A percentile compares a stretch with the other conserved stretches of the same genome.
phyloP scores from a whole-genome alignment of 2,113 vertebrate genomes.

The Carettochelys insculpta region DNA sequence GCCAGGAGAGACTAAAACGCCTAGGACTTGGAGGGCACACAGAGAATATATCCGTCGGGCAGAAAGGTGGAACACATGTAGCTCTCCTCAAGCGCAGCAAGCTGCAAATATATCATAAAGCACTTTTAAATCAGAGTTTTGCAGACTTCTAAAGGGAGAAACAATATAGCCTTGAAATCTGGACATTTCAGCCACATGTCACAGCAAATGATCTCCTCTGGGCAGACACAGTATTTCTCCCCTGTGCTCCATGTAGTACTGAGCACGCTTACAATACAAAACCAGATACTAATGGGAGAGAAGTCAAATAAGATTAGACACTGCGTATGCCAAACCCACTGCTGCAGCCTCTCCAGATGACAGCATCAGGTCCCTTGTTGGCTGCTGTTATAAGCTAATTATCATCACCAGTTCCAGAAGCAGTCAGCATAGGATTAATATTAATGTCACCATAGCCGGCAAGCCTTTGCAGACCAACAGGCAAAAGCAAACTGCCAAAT shows the following conservation, averaged over 20 bases:
- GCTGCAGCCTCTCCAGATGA: rapidly evolving
- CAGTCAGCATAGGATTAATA: background rate
- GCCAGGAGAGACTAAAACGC: background rate
- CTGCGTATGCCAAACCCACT: no score
- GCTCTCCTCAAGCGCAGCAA: background rate
- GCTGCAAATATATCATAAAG: background rate
- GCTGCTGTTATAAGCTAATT: background rate
- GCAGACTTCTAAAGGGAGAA: background rate
- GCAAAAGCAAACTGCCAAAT: background rate
- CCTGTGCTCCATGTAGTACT: background rate
- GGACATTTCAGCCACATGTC: background rate
- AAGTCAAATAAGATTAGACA: background rate
- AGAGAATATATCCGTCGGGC: background rate
- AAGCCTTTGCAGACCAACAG: background rate
- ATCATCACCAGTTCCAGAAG: background rate
- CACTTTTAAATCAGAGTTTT: background rate
- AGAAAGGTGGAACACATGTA: background rate
- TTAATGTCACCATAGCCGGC: background rate
- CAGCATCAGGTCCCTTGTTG: background rate
- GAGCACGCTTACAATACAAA: background rate
- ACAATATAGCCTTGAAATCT: background rate
- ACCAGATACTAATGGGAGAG: rapidly evolving
- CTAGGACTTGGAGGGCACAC: background rate
- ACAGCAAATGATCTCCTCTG: background rate
- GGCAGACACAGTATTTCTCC: background rate